phyloP scores from a whole-genome alignment of 2,888 invertebrate genomes.

The Incurvaria masculella region DNA sequence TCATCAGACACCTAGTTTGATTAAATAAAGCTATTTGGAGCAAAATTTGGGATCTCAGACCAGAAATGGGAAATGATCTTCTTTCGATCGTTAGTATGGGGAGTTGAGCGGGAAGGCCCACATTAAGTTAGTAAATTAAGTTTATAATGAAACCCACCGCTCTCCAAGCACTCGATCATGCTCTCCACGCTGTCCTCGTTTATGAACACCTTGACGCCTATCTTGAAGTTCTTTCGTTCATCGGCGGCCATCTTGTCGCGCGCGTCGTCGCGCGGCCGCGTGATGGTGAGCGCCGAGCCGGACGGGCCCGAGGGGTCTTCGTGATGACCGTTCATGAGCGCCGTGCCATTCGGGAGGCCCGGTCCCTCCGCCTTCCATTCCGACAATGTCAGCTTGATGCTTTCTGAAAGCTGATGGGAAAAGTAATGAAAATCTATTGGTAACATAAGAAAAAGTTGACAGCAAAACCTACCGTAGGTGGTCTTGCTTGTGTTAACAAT shows the following conservation, averaged over 20 bases:
- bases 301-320: conserved; percentile 21
- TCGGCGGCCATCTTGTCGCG: conserved; percentile 63
- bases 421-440: no score
- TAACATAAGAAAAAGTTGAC: no score
- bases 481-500: no score
- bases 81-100: no score
- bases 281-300: conserved; percentile 49
- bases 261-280: conserved; percentile 60
- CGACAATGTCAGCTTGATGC: conserved; percentile 45
- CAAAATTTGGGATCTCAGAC: no score
- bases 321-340: conserved; percentile 14
- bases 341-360: conserved; percentile 30
- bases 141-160: conserved; percentile 53
- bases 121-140: no score
- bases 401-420: conserved; percentile 42
- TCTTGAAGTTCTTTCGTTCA: conserved; percentile 73
- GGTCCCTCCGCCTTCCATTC: conserved; percentile 37
- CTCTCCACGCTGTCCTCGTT: conserved; percentile 64
- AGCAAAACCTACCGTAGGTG: no score
- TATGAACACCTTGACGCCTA: conserved; percentile 84
- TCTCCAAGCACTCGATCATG: conserved; percentile 69
- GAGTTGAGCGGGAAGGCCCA: no score
- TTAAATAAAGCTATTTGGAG: no score
- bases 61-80: no score
- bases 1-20: no score